A percentile compares a stretch with the other conserved stretches of the same genome.
Conservation (phyloP, 2,113 vertebrate genomes). For the Phaethornis superciliosus region DNA sequence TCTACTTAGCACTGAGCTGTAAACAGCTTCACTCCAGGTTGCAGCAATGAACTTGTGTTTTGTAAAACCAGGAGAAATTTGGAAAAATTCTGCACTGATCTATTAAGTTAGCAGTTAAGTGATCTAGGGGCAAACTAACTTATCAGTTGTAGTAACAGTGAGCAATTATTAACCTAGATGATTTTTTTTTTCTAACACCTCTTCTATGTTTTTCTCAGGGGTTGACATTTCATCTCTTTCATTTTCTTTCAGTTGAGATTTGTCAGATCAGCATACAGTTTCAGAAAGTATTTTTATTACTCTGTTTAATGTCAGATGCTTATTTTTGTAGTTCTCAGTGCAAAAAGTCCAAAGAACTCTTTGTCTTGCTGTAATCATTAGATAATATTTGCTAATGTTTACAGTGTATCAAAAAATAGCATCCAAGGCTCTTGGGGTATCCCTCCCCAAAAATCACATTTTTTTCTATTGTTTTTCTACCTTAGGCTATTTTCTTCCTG, state of each 20-base stretch:
- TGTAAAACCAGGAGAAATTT: conserved; percentile 81
- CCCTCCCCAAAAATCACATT: background rate
- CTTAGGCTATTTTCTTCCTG: conserved; percentile 29
- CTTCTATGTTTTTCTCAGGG: conserved; percentile 23
- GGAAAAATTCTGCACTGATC: conserved; percentile 71
- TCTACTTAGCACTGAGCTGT: conserved; percentile 82
- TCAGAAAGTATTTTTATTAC: background rate
- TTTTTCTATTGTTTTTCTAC: conserved; percentile 2
- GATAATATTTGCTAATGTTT: background rate
- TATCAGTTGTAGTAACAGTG: conserved; percentile 63
- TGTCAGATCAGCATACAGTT: conserved; percentile 18
- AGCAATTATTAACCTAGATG: conserved; percentile 58
- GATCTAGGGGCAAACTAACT: conserved; percentile 60
- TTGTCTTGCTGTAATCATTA: background rate
- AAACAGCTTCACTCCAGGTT: conserved; percentile 80
- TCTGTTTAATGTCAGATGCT: background rate
- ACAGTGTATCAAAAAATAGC: background rate
- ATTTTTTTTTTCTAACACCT: conserved; percentile 39
- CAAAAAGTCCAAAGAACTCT: background rate
- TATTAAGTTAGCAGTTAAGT: conserved; percentile 61
- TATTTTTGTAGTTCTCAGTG: background rate
- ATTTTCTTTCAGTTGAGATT: conserved; percentile 33
- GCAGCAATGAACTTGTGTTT: conserved; percentile 73
- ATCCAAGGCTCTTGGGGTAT: background rate
- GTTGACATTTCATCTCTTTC: conserved; percentile 49